Evolutionary conservation across 2,888 invertebrate genomes (phyloP), one percentile per base, ranked within the genome.

Genomic region (Lamproptera curius): DNA sequence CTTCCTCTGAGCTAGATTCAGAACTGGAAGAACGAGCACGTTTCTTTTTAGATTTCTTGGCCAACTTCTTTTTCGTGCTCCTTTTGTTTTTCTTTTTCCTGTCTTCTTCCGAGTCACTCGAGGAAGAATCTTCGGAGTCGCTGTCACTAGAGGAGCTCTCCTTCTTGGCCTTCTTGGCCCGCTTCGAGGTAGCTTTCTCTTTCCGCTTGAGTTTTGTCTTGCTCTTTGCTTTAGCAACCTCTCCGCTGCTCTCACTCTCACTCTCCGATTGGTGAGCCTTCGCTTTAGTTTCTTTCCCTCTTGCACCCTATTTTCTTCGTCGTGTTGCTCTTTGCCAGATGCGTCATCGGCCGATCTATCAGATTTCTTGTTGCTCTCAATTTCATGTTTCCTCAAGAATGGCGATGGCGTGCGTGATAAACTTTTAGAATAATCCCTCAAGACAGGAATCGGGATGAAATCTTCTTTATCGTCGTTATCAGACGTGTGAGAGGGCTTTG

Each of bases 341-440:
- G 78, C 71, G 61, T 89, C 73, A 58, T 85, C 77, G 11, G 71
- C 78, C n/a, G 84, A 83, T 55, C 77, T 72, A 45, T 86, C 74
- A 1, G 78, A 63, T 61, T 82, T 86, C 72, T 90, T 78, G 62
- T 67, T 67, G 41, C 62, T 71, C 51, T 83, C 91, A 39, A 90
- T 89, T 70, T 91, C 91, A 55, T 90, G 89, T 58, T 90, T 90
- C 62, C 93, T 93, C 53, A 95, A 91, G 76, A 95, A 95, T 35
- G 95, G 95, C 11, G 95, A 95, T 10, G 95, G 95, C 0, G 95
- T 95, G 54, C 95, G 90, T n/a, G 95, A 95, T 35, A 95, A 87
- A 65, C 95, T 95, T 70, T 90, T 90, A 15, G 93, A 93, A 71
- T 91, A 93, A 68, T 92, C 84, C 26, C 85, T 73, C 48, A 76